phyloP scores from a whole-genome alignment of 2,797 vertebrate genomes.

The Tolypeutes matacus region DNA sequence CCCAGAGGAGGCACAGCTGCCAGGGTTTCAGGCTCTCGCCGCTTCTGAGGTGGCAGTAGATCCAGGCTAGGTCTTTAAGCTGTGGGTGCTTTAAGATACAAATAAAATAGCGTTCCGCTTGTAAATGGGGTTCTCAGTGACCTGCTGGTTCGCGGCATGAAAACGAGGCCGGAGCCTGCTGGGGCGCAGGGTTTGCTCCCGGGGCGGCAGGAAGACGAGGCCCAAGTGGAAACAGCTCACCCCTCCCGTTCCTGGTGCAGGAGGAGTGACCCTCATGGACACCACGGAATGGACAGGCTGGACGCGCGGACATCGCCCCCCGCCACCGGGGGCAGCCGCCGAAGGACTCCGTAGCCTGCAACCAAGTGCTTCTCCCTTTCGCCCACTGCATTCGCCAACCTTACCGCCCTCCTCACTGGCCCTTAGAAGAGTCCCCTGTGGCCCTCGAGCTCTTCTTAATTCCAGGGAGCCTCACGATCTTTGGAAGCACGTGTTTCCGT shows the following conservation, averaged over 20 bases:
- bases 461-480: too few relatives aligned
- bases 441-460: too few relatives aligned
- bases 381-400: background rate
- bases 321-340: background rate
- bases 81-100: background rate
- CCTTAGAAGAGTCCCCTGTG: too few relatives aligned
- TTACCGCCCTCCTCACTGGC: slow-evolving; percentile 52
- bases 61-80: background rate
- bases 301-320: background rate
- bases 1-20: background rate
- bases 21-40: background rate
- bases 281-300: background rate
- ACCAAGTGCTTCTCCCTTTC: background rate
- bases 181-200: background rate
- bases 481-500: background rate
- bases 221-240: background rate
- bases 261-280: background rate
- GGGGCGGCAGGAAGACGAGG: background rate
- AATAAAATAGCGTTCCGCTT: background rate
- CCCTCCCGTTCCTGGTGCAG: background rate
- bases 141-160: background rate
- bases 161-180: background rate
- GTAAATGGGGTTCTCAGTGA: background rate
- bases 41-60: background rate
- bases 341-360: background rate